These are phyloP conservation scores for Danaus plexippus DNA, from an alignment of 1,140 invertebrate genomes.

Conservation along the genomic window DNA sequence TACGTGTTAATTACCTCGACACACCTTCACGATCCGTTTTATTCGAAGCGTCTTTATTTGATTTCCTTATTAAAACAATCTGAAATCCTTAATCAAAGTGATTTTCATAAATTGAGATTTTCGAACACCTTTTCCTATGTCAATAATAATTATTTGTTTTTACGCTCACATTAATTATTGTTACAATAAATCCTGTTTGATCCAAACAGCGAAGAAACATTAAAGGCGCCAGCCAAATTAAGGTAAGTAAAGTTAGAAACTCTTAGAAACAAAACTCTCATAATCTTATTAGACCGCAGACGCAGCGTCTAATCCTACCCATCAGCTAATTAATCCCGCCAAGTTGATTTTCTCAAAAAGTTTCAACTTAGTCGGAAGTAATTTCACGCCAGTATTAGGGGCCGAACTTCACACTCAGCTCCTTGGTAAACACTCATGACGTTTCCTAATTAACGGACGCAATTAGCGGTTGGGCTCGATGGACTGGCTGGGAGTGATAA, in stretches of 20 bases:
- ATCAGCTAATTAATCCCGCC: conserved; percentile 68
- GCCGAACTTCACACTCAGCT: conserved; percentile 68
- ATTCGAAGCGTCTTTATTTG: conserved; percentile 37
- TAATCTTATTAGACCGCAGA: conserved; percentile 65
- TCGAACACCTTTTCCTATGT: background rate
- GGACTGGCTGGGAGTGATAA: conserved; percentile 45
- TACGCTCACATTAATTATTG: background rate
- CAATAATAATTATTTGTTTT: conserved; percentile 1
- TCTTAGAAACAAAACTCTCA: conserved; percentile 63
- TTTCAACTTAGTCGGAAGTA: conserved; percentile 62
- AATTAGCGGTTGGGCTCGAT: conserved; percentile 63
- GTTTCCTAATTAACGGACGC: conserved; percentile 70
- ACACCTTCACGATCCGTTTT: conserved; percentile 35
- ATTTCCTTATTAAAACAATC: conserved; percentile 26
- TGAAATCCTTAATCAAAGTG: conserved; percentile 8
- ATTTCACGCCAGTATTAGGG: conserved; percentile 61
- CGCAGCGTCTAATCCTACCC: conserved; percentile 63
- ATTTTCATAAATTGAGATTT: conserved; percentile 5
- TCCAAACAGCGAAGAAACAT: conserved; percentile 11
- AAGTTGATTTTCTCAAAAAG: conserved; percentile 69
- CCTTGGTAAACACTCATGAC: conserved; percentile 70
- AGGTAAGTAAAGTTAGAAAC: conserved; percentile 59
- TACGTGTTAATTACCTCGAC: conserved; percentile 52
- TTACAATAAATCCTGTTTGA: conserved; percentile 13
- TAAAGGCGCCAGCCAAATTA: conserved; percentile 51